Evolutionary conservation across 2,888 invertebrate species (phyloP).

Genomic region (Melanargia galathea): DNA sequence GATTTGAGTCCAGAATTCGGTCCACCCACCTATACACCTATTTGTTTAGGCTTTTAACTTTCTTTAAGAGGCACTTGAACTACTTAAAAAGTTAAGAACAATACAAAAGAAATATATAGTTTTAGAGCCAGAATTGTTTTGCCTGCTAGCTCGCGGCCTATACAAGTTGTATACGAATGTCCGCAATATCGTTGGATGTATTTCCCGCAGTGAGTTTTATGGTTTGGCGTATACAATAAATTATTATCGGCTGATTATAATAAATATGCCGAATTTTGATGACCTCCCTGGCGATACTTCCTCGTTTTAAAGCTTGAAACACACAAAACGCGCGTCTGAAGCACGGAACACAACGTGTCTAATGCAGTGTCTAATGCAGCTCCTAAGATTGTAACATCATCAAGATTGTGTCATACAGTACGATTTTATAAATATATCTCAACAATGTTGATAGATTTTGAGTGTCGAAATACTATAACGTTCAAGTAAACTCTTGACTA

Average conservation of each 20-base stretch:
- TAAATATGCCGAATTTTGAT: slow-evolving; percentile 11
- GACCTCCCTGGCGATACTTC: not conserved
- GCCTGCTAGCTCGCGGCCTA: not conserved
- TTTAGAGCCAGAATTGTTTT: not conserved
- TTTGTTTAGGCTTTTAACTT: no score
- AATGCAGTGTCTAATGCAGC: not conserved
- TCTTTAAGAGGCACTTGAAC: no score
- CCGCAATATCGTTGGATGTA: slow-evolving; percentile 17
- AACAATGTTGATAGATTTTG: no score
- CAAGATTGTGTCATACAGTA: no score
- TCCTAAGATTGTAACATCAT: no score
- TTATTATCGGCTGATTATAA: slow-evolving; percentile 8
- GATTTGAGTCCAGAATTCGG: no score
- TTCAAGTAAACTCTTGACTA: no score
- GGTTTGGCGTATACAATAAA: slow-evolving; percentile 12
- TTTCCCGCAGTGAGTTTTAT: slow-evolving; percentile 19
- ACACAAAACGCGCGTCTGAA: not conserved
- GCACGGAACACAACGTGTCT: no score
- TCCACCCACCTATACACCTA: no score
- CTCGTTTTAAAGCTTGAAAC: not conserved
- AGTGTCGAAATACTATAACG: no score
- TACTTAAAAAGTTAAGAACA: not conserved
- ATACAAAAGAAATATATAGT: not conserved
- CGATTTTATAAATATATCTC: no score
- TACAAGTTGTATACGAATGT: not conserved